Base-by-base conservation (phyloP, 1,140 invertebrate species). In the Heliothis virescens region DNA sequence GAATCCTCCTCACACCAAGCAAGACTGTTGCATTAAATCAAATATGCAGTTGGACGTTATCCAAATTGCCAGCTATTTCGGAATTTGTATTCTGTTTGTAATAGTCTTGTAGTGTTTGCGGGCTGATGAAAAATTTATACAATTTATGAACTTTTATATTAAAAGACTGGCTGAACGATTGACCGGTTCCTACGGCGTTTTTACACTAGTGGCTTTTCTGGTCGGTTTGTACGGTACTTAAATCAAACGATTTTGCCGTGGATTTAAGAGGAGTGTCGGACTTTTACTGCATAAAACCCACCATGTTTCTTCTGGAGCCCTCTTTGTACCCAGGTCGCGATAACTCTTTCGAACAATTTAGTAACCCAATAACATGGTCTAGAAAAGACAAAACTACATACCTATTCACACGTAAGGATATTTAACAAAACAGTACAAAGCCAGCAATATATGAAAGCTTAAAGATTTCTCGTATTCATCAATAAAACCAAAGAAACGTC, bases 41-140 rank as follows among this genome's bases (percentile, higher is more conserved):
- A 65, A 47, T 47, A 50, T 67, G 63, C 63, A 67, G 15, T 67
- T 67, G 63, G 63, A 67, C 0, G 50, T 48, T 67, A 48, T 67
- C 63, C 63, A 67, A 67, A 67, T 48, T 48, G 16, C 41, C 16
- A 16, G 63, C 41, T 67, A 67, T 67, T 67, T 67, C 11, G 41
- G 63, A 21, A 10, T 48, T 65, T 48, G 62, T 48, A 65, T 47
- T 65, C 60, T 41, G 34, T 48, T 48, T 67, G 63, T 67, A 67
- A 67, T 67, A 67, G 63, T 34, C 47, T 10, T 13, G 57, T 12
- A 29, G 21, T 60, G 57, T n/a, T 60, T 60, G 9, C n/a, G 1
- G 2, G 2, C 7, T 67, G 63, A 21, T 67, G 63, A 67, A 67
- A 67, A 67, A 47, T 67, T 48, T 48, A 67, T 67, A 18, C 16